Conservation (phyloP, 2,888 invertebrate genomes). For the Masnerella sp. region DNA sequence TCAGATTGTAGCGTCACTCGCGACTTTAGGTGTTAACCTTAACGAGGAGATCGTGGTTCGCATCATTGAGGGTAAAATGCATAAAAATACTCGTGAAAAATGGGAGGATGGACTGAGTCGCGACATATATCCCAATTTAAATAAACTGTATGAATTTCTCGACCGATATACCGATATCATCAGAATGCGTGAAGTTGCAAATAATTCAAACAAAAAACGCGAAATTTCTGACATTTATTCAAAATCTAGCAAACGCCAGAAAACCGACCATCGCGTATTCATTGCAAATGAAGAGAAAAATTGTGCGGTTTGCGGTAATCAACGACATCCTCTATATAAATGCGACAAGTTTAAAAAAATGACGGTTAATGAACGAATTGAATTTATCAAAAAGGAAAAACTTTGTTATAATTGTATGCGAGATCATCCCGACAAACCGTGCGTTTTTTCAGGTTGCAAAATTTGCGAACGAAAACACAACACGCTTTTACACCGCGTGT, state of each 20-base stretch:
- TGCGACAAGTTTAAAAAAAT: background rate
- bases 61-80: constrained; percentile 59
- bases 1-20: constrained; percentile 55
- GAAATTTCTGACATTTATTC: background rate
- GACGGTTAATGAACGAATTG: constrained; percentile 7
- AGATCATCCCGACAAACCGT: constrained; percentile 21
- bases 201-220: background rate
- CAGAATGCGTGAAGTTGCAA: background rate
- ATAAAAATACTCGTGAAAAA: constrained; percentile 40
- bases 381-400: background rate
- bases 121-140: constrained; percentile 27
- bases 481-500: constrained; percentile 11
- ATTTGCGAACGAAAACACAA: constrained; percentile 5
- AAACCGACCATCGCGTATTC: background rate
- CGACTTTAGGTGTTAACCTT: constrained; percentile 37
- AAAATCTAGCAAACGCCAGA: background rate
- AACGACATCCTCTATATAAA: background rate
- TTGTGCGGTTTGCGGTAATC: background rate
- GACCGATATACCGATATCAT: constrained; percentile 2
- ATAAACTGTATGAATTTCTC: constrained; percentile 34
- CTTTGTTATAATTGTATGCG: constrained; percentile 23
- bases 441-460: constrained; percentile 2
- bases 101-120: constrained; percentile 44
- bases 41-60: constrained; percentile 56
- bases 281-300: background rate